Evolutionary conservation across 2,888 invertebrate species (phyloP), one percentile per base, ranked within the genome.

Genomic region (Cerceris rybyensis): DNA sequence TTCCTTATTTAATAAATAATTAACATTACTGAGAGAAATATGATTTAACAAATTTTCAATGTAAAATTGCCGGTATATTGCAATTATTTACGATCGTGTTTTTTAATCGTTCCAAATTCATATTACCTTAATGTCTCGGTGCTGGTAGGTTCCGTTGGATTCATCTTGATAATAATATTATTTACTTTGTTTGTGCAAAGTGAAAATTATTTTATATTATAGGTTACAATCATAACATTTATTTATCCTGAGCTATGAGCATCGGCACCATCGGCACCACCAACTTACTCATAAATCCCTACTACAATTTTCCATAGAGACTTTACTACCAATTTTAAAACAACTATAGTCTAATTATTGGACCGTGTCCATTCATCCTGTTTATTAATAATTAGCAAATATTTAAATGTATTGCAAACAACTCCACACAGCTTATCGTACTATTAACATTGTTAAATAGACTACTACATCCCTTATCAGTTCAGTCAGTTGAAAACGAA

Each of bases 101-200:
- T 7, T 28, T 39, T 5, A 8, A 46, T 28, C 8, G 4, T 13
- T 59, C 61, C 50, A 73, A 65, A 64, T 43, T 70, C 41, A 54
- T 66, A 46, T 81, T 88, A 90, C 90, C 90, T 90, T 80, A 90
- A 83, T 17, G 89, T 86, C 85, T 90, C 90, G 13, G 87, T 90
- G 69, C 81, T 87, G 11, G 83, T 89, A 7, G 90, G 90, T 76
- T 90, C 90, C 42, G 90, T 88, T 13, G 90, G 90, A 82, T 90
- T 90, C 90, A 90, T 90, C 63, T 71, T 75, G 17, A 39, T 6
- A 41, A 57, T 58, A 46, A 58, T 57, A 8, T 17, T 54, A 59
- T 52, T 11, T 54, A 61, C 50, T 50, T n/a, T 59, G n/a, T 63
- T 11, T 64, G 59, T 39, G 28, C 61, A 49, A 16, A 52, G 54